These are phyloP conservation scores for Bettongia penicillata DNA, from an alignment of 2,113 vertebrate genomes.

Conservation along the genomic window DNA sequence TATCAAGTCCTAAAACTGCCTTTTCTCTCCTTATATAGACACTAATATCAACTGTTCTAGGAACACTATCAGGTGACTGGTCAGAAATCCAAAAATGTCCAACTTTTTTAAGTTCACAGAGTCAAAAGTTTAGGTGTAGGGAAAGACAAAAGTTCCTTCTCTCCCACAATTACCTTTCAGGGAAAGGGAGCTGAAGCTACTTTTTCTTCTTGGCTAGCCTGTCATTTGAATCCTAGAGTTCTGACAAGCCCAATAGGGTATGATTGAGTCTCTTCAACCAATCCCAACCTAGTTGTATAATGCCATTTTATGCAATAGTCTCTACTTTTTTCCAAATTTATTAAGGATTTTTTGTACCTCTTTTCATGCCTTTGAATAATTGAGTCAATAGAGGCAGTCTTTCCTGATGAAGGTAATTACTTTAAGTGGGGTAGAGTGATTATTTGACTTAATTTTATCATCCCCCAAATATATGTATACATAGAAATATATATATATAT, in stretches of 20 bases:
- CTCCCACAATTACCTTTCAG: not conserved
- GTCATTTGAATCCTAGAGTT: not conserved
- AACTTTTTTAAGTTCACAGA: not conserved
- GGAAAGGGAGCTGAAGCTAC: not conserved
- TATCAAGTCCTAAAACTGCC: not conserved
- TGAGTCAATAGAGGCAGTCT: not conserved
- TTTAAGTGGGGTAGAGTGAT: not conserved
- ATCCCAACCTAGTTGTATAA: not conserved
- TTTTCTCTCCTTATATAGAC: not conserved
- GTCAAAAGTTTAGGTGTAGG: not conserved
- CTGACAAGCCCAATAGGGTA: not conserved
- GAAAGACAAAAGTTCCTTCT: not conserved
- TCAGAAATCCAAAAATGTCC: not conserved
- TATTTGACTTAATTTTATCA: constrained; percentile 21
- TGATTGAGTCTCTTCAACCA: not conserved
- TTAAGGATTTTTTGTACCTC: not conserved
- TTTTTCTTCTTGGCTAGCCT: not conserved
- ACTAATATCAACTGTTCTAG: not conserved
- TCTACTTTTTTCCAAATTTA: not conserved
- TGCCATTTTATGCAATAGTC: not conserved
- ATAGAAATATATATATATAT: too few species aligned
- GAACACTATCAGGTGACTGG: not conserved
- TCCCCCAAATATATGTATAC: not conserved
- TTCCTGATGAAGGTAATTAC: not conserved
- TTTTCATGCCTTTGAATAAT: not conserved